Percentiles rank a stretch among this genome's conserved stretches.
phyloP scores from a whole-genome alignment of 2,888 invertebrate genomes.

The Ceriagrion tenellum region DNA sequence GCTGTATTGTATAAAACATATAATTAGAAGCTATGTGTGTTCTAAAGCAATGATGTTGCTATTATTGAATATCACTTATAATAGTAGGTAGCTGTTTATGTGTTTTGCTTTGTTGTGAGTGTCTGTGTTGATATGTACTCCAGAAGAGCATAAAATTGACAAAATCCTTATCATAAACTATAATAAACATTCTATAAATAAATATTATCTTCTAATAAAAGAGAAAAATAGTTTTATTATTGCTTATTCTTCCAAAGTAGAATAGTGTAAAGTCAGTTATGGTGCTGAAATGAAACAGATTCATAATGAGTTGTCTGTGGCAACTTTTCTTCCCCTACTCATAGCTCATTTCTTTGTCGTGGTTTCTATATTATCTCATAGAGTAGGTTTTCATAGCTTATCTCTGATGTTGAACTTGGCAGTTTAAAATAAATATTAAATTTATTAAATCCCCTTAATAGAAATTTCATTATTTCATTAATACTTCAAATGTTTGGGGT shows the following conservation, averaged over 20 bases:
- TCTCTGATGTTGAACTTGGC: not conserved
- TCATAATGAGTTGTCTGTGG: not conserved
- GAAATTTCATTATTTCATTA: too few relatives aligned
- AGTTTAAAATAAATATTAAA: too few relatives aligned
- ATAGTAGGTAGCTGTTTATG: conserved; percentile 55
- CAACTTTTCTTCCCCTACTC: not conserved
- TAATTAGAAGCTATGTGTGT: conserved; percentile 68
- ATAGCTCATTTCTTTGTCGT: not conserved
- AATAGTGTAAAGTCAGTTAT: not conserved
- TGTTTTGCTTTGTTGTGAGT: conserved; percentile 60
- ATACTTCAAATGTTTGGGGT: not conserved
- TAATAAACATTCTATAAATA: conserved; percentile 34
- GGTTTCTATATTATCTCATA: too few relatives aligned
- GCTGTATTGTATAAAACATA: conserved; percentile 51
- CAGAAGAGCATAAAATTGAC: not conserved
- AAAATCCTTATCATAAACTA: not conserved
- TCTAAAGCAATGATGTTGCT: conserved; percentile 64
- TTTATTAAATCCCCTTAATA: too few relatives aligned
- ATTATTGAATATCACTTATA: conserved; percentile 26
- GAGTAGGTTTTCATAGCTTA: not conserved
- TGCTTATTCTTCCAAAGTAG: not conserved
- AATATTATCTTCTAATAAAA: not conserved
- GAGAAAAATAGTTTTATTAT: not conserved
- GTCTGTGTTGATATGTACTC: conserved; percentile 52
- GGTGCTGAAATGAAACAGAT: not conserved